Percentiles rank a stretch among this genome's conserved stretches.
Evolutionary conservation across 2,888 invertebrate genomes (phyloP).

Genomic region (Callyntrura guangdongensis): DNA sequence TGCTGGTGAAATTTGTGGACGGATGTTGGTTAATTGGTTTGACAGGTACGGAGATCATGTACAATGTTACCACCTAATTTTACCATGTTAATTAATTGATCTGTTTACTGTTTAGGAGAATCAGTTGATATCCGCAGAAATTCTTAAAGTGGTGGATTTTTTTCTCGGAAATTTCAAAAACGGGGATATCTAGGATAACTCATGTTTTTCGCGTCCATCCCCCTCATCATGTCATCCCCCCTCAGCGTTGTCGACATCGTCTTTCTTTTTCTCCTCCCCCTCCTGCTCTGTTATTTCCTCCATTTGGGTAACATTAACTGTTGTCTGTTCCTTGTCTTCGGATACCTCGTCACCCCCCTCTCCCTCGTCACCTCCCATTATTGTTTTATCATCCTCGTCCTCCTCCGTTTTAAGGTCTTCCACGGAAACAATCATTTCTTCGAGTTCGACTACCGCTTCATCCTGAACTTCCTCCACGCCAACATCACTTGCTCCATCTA

Average conservation of each 20-base stretch:
- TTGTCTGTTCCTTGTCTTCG: not conserved
- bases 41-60: no score
- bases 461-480: not conserved
- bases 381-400: not conserved
- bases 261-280: not conserved
- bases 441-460: not conserved
- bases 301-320: not conserved
- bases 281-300: not conserved
- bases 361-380: not conserved
- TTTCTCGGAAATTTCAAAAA: no score
- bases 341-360: not conserved
- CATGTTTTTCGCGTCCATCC: no score
- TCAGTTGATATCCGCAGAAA: no score
- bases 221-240: slow-evolving; percentile 36
- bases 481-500: not conserved
- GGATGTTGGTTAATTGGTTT: no score
- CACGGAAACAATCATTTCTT: no score
- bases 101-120: no score
- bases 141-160: no score
- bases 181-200: not conserved
- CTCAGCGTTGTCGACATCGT: slow-evolving; percentile 26
- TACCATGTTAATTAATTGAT: no score
- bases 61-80: no score
- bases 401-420: no score
- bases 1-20: no score